These are phyloP conservation scores for Characodon lateralis DNA, from an alignment of 2,797 vertebrate species.

Conservation along the genomic window DNA sequence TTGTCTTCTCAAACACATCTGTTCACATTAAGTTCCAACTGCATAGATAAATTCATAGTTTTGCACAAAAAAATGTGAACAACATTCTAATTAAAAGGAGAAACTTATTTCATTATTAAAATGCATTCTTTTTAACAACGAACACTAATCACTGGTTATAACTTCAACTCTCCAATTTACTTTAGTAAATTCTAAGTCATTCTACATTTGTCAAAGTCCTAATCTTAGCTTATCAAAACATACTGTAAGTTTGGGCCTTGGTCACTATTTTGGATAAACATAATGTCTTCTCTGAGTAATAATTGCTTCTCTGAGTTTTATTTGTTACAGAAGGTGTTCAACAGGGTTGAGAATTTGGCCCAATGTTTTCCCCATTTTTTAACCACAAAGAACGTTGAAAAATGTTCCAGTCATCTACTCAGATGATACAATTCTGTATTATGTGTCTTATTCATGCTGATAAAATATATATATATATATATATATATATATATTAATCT, in stretches of 20 bases:
- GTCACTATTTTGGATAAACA: too few relatives aligned
- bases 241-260: neutral
- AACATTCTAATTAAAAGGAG: too few relatives aligned
- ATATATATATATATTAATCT: too few relatives aligned
- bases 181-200: neutral
- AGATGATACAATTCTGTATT: neutral
- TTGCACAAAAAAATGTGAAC: neutral
- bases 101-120: too few relatives aligned
- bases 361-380: neutral
- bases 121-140: too few relatives aligned
- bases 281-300: too few relatives aligned
- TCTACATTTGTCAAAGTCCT: neutral
- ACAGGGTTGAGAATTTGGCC: neutral
- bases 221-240: neutral
- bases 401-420: neutral
- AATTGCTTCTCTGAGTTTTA: neutral
- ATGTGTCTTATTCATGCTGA: neutral
- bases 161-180: neutral
- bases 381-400: neutral
- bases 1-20: constrained; percentile 29
- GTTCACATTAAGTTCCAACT: constrained; percentile 7
- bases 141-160: too few relatives aligned
- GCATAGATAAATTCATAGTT: neutral
- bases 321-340: neutral
- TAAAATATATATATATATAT: neutral